Evolutionary conservation across 2,113 vertebrate species (phyloP).

Genomic region (Pholis gunnellus): DNA sequence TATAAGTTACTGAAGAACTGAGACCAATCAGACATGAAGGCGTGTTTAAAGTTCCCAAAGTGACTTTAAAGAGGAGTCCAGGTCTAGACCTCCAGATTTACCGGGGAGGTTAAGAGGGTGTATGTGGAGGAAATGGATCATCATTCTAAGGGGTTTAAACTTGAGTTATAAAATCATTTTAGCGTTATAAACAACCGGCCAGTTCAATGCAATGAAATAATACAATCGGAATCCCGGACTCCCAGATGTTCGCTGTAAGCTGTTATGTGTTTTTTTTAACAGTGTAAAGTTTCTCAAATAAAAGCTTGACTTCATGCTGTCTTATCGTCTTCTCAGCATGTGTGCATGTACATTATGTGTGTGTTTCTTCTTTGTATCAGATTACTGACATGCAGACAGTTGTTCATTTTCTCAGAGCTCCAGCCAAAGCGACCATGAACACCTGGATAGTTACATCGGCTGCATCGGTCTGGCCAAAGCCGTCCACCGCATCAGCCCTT

Average conservation of each 20-base stretch:
- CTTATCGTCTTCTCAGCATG: background rate
- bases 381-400: constrained; percentile 36
- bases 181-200: background rate
- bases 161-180: constrained; percentile 6
- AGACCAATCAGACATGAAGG: constrained; percentile 83
- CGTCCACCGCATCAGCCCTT: constrained; percentile 43
- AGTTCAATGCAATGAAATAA: background rate
- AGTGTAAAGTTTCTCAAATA: background rate
- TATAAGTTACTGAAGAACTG: constrained; percentile 86
- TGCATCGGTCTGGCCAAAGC: constrained; percentile 23
- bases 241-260: background rate
- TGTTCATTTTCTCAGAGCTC: constrained; percentile 26
- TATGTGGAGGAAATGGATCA: constrained; percentile 18
- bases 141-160: background rate
- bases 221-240: background rate
- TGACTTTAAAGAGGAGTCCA: constrained; percentile 63
- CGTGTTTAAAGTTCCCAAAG: constrained; percentile 81
- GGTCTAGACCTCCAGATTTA: constrained; percentile 43
- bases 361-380: constrained; percentile 35
- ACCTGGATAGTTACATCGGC: constrained; percentile 36
- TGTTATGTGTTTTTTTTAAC: background rate
- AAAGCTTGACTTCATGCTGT: constrained; percentile 27
- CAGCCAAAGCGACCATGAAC: constrained; percentile 21
- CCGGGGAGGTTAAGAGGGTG: constrained; percentile 20
- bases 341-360: background rate